Evolutionary conservation across 2,888 invertebrate species (phyloP).

Genomic region (Drosophila kanekoi): DNA sequence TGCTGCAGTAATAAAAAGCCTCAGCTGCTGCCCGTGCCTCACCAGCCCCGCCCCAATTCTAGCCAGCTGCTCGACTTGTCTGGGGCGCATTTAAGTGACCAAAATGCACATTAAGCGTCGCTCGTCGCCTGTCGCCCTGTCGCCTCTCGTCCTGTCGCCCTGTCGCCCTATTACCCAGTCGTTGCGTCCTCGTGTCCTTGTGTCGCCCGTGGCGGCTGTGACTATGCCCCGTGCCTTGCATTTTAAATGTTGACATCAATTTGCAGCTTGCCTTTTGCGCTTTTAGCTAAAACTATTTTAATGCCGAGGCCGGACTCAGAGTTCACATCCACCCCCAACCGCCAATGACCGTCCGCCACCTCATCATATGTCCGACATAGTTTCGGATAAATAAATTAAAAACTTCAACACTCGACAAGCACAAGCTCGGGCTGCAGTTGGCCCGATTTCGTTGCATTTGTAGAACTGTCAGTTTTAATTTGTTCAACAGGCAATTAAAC

Average conservation of each 20-base stretch:
- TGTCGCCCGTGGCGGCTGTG: constrained; percentile 30
- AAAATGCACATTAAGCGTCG: constrained; percentile 71
- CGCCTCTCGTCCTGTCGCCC: constrained; percentile 14
- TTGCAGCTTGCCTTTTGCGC: constrained; percentile 64
- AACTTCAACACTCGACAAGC: constrained; percentile 62
- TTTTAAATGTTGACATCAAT: constrained; percentile 71
- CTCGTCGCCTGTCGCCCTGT: constrained; percentile 37
- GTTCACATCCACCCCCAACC: background rate
- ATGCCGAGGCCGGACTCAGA: constrained; percentile 37
- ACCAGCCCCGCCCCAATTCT: constrained; percentile 11
- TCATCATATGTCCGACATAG: constrained; percentile 41
- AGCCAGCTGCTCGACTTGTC: constrained; percentile 37
- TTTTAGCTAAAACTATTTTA: constrained; percentile 68
- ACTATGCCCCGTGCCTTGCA: constrained; percentile 59
- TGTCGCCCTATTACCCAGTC: background rate
- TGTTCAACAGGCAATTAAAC: constrained; percentile 64
- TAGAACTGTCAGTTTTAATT: constrained; percentile 58
- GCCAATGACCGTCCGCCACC: background rate
- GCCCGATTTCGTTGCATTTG: constrained; percentile 29
- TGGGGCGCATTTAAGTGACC: constrained; percentile 71
- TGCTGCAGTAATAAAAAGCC: constrained; percentile 73
- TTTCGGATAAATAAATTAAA: constrained; percentile 66
- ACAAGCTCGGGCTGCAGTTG: constrained; percentile 13
- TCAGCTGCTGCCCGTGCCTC: constrained; percentile 25
- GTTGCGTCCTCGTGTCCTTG: constrained; percentile 23